phyloP scores from a whole-genome alignment of 1,140 invertebrate genomes.

The Magallana angulata region DNA sequence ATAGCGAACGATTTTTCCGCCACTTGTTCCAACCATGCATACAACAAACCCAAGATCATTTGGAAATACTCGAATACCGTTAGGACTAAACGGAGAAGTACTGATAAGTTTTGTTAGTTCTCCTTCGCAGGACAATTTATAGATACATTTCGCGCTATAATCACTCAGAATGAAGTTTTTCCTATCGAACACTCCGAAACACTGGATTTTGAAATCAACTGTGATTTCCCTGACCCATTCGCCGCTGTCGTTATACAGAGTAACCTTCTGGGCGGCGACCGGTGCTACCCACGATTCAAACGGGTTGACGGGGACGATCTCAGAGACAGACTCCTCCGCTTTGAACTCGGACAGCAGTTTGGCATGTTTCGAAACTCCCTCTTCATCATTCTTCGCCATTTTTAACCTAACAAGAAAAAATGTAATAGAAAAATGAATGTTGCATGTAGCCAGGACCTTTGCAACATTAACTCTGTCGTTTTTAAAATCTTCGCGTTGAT shows the following conservation, averaged over 20 bases:
- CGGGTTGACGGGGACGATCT: constrained; percentile 21
- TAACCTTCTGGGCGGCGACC: background rate
- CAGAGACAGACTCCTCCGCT: background rate
- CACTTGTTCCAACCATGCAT: constrained; percentile 31
- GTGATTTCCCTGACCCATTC: background rate
- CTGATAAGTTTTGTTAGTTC: constrained; percentile 28
- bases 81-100: constrained; percentile 38
- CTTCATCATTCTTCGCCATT: background rate
- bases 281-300: constrained; percentile 26
- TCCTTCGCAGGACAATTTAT: constrained; percentile 5
- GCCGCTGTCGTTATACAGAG: constrained; percentile 24
- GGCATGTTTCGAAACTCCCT: background rate
- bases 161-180: constrained; percentile 39
- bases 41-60: constrained; percentile 30
- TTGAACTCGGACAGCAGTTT: constrained; percentile 3
- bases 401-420: background rate
- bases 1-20: constrained; percentile 39
- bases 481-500: no score
- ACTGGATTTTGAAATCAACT: constrained; percentile 26
- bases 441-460: background rate
- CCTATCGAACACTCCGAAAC: constrained; percentile 26
- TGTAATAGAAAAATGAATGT: background rate
- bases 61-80: constrained; percentile 25
- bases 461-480: no score
- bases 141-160: constrained; percentile 18